These are phyloP conservation scores for Apotomis betuletana DNA, from an alignment of 2,888 invertebrate species.

Conservation along the genomic window DNA sequence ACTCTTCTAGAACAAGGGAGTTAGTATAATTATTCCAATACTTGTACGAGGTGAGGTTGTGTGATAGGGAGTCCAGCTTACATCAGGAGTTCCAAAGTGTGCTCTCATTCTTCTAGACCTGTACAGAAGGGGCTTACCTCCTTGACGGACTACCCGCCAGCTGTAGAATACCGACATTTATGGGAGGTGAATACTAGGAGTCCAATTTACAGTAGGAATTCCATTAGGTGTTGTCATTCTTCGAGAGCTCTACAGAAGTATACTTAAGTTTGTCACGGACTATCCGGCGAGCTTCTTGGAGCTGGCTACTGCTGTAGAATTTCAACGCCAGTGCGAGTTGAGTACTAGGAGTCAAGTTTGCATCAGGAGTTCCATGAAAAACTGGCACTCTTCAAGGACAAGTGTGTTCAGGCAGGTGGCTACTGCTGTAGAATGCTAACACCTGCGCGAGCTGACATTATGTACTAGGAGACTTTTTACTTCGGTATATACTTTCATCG, in stretches of 20 bases:
- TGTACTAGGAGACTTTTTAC: no score
- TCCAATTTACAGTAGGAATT: constrained; percentile 88
- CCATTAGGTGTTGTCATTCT: no score
- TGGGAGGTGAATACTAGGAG: constrained; percentile 54
- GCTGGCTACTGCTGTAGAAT: constrained; percentile 80
- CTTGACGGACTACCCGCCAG: constrained; percentile 88
- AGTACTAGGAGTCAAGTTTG: constrained; percentile 75
- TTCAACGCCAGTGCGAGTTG: constrained; percentile 68
- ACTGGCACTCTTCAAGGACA: constrained; percentile 57
- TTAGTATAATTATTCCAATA: constrained; percentile 72
- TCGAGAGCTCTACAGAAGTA: no score
- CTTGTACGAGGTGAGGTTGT: constrained; percentile 58
- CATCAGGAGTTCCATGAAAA: constrained; percentile 84
- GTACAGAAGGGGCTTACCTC: neutral
- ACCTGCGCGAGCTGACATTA: constrained; percentile 55
- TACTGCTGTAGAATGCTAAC: constrained; percentile 73
- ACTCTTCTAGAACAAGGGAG: no score
- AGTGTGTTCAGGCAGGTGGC: constrained; percentile 89
- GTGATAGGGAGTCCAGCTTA: constrained; percentile 75
- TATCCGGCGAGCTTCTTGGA: constrained; percentile 91
- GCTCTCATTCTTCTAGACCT: no score
- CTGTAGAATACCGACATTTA: constrained; percentile 74
- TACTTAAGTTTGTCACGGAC: constrained; percentile 72
- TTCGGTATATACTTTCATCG: no score
- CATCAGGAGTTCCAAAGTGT: constrained; percentile 84